Evolutionary conservation across 2,888 invertebrate species (phyloP), one percentile per base, ranked within the genome.

Genomic region (Erynnis tages): DNA sequence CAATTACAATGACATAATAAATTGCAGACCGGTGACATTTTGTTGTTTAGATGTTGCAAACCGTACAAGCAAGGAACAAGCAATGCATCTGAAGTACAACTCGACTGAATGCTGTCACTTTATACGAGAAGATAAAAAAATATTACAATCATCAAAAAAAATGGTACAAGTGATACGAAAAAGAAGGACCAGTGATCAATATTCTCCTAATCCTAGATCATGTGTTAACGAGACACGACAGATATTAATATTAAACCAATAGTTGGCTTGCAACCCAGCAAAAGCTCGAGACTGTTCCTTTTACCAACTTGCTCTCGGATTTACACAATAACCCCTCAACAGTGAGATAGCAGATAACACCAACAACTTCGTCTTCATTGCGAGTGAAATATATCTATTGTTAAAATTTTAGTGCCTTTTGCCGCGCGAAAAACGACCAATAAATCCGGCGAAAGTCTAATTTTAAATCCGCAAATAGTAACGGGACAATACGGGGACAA

Each of bases 391-490:
- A 48, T 40, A 40, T 48, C 40, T 32, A 13, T 29, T 40, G 38
- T 21, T 40, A 32, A 48, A 40, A 48, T 48, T 48, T 48, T 32
- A 48, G 48, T 48, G 23, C 30, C 48, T 48, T 32, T 48, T 40
- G 40, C 48, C 16, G 40, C 38, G 21, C 29, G 40, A 48, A 40
- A 40, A 48, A 48, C 43, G 43, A 4, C 40, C 49, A 25, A 41
- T 49, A 49, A 49, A 49, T 49, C 34, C 19, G n/a, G 13, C 16
- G 34, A 34, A 34, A 41, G 41, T 41, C 49, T 41, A 41, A 49
- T 41, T 49, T 49, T 41, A 41, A 40, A 17, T 11, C 34, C 25
- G 41, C 40, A 37, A 45, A 14, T 32, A 6, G 16, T 13, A 11
- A 37, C 19, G 27, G 21, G 32, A 44, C 44, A 44, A 44, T 44